Evolutionary conservation across 37 sponge, comb jelly and placozoan species (phyloP), one percentile per base, ranked within the genome.

Genomic region (Halichondria panicea): DNA sequence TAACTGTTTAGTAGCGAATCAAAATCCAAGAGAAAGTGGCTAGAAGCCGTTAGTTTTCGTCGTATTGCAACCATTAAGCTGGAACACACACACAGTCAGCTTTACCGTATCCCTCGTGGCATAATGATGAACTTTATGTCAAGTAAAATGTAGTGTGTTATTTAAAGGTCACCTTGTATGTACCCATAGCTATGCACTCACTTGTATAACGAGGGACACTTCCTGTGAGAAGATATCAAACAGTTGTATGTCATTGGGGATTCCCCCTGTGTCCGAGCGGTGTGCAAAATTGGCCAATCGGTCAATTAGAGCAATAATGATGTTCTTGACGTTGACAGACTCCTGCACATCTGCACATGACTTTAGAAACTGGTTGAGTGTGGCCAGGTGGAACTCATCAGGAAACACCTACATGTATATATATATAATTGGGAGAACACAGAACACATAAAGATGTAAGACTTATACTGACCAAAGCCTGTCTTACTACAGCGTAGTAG

Each of bases 201-300:
- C 96, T 82, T 98, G 95, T 19, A 98, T 86, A 28, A 98, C 81
- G 11, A 66, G 39, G 9, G 99, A 76, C 18, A 98, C 92, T 76
- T 98, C 94, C 32, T 88, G 91, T 22, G 94, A 93, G 89, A 98
- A 98, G 37, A 98, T 86, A 66, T 98, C 94, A 68, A 98, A 98
- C 45, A 98, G 80, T 44, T 82, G 75, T 43, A 95, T 90, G 48
- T 90, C 69, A 4, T 70, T 45, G 4, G 99, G 99, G 24, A 98
- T 95, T 28, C 94, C 97, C 13, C 71, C 77, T 27, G 81, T 54
- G 74, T 98, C 99, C 0, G 79, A 75, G 1, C 95, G 80, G 56
- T 93, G 83, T 15, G 99, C 93, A 45, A 71, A 98, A 46, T 68
- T 70, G 0, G 83, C 92, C 9, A 97, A 78, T 2, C 97, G 86